Conservation (phyloP, 2,888 invertebrate species). For the Drepanosiphum platanoidis region DNA sequence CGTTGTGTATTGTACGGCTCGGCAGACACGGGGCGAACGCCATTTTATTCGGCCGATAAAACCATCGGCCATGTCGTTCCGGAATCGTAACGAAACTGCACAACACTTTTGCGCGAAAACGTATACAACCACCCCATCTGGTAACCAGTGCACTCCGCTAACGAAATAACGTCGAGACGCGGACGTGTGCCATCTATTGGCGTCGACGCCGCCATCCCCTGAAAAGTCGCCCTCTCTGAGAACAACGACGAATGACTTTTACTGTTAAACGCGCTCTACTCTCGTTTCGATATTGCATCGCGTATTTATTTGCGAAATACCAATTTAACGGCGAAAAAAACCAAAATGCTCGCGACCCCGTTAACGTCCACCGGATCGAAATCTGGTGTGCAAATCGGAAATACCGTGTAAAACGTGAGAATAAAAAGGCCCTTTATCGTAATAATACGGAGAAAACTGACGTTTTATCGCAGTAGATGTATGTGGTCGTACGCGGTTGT, state of each 20-base stretch:
- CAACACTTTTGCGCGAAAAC: background rate
- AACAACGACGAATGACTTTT: conserved; percentile 13
- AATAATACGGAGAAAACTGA: background rate
- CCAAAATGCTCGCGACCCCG: background rate
- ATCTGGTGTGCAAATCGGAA: background rate
- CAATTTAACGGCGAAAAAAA: background rate
- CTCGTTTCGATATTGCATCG: background rate
- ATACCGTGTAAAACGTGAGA: too few species aligned
- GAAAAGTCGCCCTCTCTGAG: conserved; percentile 46
- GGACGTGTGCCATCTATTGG: conserved; percentile 40
- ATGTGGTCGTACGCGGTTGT: background rate
- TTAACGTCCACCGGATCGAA: background rate
- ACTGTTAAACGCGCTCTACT: conserved; percentile 4
- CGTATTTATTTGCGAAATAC: background rate
- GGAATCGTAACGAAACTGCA: too few species aligned
- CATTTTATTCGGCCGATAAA: too few species aligned
- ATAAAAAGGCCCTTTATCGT: background rate
- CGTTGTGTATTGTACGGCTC: too few species aligned
- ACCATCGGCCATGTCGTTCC: too few species aligned
- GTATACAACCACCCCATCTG: conserved; percentile 20
- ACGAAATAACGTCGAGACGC: background rate
- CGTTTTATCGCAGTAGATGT: too few species aligned
- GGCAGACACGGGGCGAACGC: too few species aligned
- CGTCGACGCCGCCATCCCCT: background rate
- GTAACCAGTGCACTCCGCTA: background rate